A percentile compares a stretch with the other conserved stretches of the same genome.
These are phyloP conservation scores for Sebastes iracundus DNA, from an alignment of 2,797 vertebrate genomes.

Conservation along the genomic window DNA sequence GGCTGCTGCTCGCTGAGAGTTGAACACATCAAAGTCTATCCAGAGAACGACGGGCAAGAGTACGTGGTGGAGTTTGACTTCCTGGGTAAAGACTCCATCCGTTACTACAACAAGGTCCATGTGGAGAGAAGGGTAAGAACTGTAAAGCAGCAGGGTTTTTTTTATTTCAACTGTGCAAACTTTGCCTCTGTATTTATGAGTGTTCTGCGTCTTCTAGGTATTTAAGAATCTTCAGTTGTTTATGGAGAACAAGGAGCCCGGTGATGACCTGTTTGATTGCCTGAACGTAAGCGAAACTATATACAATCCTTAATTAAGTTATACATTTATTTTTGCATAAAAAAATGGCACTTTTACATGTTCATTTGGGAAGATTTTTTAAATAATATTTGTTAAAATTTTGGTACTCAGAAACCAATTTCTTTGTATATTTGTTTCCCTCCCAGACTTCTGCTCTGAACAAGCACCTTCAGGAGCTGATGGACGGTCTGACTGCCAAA, in stretches of 20 bases:
- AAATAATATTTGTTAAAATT: too few species aligned
- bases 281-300: conserved; percentile 88
- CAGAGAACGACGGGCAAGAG: conserved; percentile 93
- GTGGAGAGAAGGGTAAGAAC: conserved; percentile 95
- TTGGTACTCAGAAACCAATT: neutral
- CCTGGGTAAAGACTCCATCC: conserved; percentile 96
- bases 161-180: neutral
- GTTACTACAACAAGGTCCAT: conserved; percentile 98
- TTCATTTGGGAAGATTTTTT: neutral
- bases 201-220: conserved; percentile 79
- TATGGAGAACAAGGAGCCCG: conserved; percentile 98
- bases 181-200: neutral
- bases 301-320: neutral
- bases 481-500: conserved; percentile 97
- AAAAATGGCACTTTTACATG: neutral
- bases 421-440: neutral
- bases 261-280: conserved; percentile 97
- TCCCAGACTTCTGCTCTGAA: conserved; percentile 94
- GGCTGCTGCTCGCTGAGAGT: conserved; percentile 97
- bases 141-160: neutral
- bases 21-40: conserved; percentile 93
- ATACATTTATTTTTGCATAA: neutral
- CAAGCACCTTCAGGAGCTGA: conserved; percentile 98
- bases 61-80: conserved; percentile 98
- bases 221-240: conserved; percentile 99